Base-by-base conservation (phyloP, 2,888 invertebrate species). In the Cenopis cana region DNA sequence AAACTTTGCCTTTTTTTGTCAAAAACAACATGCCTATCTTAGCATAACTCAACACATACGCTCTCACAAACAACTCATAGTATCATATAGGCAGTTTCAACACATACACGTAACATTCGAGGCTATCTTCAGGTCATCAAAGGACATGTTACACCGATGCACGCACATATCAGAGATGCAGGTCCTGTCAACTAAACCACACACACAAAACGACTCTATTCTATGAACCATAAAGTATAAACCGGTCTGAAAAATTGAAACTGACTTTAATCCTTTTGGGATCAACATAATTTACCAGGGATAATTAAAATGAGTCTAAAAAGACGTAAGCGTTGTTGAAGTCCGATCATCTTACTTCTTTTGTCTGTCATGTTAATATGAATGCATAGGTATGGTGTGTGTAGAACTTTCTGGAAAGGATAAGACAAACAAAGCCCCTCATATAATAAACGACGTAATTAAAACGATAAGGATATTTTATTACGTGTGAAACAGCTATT, bases 401-500 rank as follows among this genome's bases (percentile, higher is more conserved):
- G 33, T 64, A 54, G 12, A 17, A 50, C 64, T 52, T 54, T 52
- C 14, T 38, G 64, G 38, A 54, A 54, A 9, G n/a, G 17, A 12
- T 38, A 36, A 59, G 60, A 66, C 36, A 61, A 66, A 71, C 71
- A 71, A 67, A 67, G 57, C 57, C 64, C 55, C 14, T 41, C 64
- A 52, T 49, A 55, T 61, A 54, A 70, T 66, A 66, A 70, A 66
- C 66, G 70, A 71, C 60, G 50, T 61, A 67, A 71, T 71, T 71
- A 71, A 29, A n/a, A 49, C 49, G 71, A 71, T 71, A 71, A 71
- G 71, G 71, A 49, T 61, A 60, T 49, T 67, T 71, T 67, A 71
- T 67, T 49, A 71, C 66, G 71, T 71, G 71, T 67, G 67, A 71
- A 71, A 50, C 67, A 61, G 1, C 71, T 66, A 71, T 71, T 67